Conservation (phyloP, 2,797 vertebrate species). For the Craterocephalus amniculus region DNA sequence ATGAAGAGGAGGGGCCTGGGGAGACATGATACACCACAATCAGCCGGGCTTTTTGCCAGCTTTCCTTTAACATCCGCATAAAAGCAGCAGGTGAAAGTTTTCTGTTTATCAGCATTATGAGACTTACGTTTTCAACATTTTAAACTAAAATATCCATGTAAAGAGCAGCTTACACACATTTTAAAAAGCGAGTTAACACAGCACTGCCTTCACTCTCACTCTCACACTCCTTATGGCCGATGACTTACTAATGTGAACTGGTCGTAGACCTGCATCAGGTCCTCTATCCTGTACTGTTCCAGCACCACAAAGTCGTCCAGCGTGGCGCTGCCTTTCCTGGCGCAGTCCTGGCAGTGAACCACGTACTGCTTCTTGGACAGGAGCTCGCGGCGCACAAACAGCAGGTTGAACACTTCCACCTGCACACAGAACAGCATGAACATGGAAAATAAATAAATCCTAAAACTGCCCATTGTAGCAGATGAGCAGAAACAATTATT, state of each 20-base stretch:
- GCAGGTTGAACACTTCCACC: conserved; percentile 98
- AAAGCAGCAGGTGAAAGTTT: not conserved
- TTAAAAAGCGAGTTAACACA: not conserved
- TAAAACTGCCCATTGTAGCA: too few relatives aligned
- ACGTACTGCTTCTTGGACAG: conserved; percentile 93
- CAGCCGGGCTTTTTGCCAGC: not conserved
- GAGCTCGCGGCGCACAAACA: conserved; percentile 97
- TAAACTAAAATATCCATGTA: not conserved
- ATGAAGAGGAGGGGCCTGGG: conserved; percentile 93
- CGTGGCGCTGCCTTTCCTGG: conserved; percentile 90
- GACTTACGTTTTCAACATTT: not conserved
- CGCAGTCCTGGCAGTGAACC: conserved; percentile 98
- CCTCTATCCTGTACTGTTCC: conserved; percentile 97
- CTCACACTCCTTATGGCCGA: not conserved
- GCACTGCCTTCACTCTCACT: not conserved
- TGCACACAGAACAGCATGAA: conserved; percentile 48
- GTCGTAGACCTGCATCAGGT: conserved; percentile 98
- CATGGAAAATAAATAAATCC: too few relatives aligned
- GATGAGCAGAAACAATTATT: not conserved
- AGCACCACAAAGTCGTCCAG: conserved; percentile 97
- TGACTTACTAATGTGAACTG: conserved; percentile 98
- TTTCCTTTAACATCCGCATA: not conserved
- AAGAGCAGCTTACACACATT: not conserved
- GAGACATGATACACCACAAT: conserved; percentile 13
- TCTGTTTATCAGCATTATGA: not conserved